phyloP scores from a whole-genome alignment of 2,797 vertebrate species.

The Peromyscus nudipes region DNA sequence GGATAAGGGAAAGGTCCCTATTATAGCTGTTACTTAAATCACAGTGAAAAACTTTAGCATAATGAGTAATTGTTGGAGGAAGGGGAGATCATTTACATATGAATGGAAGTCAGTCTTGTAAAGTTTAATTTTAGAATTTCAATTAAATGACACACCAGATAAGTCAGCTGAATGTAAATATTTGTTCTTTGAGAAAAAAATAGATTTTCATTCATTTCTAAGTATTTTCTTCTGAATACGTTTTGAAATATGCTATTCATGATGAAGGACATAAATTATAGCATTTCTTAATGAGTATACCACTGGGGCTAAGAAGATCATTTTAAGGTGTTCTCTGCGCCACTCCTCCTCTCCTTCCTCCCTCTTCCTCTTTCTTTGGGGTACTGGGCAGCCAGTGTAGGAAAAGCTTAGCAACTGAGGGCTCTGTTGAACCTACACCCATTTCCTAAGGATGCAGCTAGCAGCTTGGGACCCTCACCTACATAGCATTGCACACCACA shows the following conservation, averaged over 20 bases:
- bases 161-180: neutral
- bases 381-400: neutral
- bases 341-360: neutral
- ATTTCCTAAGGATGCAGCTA: neutral
- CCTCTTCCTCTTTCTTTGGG: neutral
- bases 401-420: neutral
- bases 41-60: neutral
- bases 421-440: neutral
- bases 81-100: neutral
- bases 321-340: neutral
- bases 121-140: slow-evolving; percentile 57
- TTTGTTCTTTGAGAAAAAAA: slow-evolving; percentile 22
- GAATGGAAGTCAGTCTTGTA: neutral
- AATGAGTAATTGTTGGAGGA: neutral
- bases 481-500: neutral
- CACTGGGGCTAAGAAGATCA: neutral
- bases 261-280: neutral
- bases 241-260: slow-evolving; percentile 21
- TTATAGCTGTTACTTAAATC: neutral
- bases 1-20: neutral
- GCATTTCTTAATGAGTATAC: neutral
- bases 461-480: neutral
- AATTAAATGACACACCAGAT: neutral
- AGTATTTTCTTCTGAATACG: slow-evolving; percentile 22
- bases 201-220: neutral